A percentile compares a stretch with the other conserved stretches of the same genome.
phyloP scores from a whole-genome alignment of 2,888 invertebrate genomes.

The Ptychoptera albimana region DNA sequence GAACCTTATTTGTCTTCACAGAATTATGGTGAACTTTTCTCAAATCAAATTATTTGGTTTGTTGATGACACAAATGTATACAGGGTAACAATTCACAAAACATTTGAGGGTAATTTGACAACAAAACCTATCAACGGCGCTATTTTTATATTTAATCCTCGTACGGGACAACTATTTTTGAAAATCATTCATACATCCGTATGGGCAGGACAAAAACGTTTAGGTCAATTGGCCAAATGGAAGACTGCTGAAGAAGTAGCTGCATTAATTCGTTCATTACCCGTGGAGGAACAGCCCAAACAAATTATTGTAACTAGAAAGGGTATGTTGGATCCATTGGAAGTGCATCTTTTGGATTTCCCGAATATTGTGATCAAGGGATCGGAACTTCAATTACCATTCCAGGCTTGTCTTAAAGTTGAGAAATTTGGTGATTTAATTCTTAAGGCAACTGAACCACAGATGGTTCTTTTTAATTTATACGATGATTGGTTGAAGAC shows the following conservation, averaged over 20 bases:
- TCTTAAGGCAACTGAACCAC: slow-evolving; percentile 96
- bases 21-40: slow-evolving; percentile 98
- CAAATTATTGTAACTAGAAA: slow-evolving; percentile 99
- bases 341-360: slow-evolving; percentile 98
- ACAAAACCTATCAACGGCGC: slow-evolving; percentile 99
- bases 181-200: slow-evolving; percentile 99
- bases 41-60: slow-evolving; percentile 99
- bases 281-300: slow-evolving; percentile 99
- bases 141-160: slow-evolving; percentile 98
- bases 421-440: slow-evolving; percentile 99
- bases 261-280: slow-evolving; percentile 92
- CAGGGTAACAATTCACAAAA: slow-evolving; percentile 98
- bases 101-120: slow-evolving; percentile 97
- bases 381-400: slow-evolving; percentile 93
- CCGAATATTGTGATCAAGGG: slow-evolving; percentile 99
- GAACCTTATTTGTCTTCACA: slow-evolving; percentile 98
- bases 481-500: slow-evolving; percentile 99
- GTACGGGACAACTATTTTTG: slow-evolving; percentile 95
- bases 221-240: slow-evolving; percentile 99
- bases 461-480: slow-evolving; percentile 98
- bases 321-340: slow-evolving; percentile 99
- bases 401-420: slow-evolving; percentile 96
- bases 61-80: slow-evolving; percentile 99
- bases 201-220: slow-evolving; percentile 99
- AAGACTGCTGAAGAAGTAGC: slow-evolving; percentile 99